Percentiles rank a stretch among this genome's conserved stretches.
These are phyloP conservation scores for Eudyptes chrysolophus DNA, from an alignment of 2,113 vertebrate species.

Conservation along the genomic window DNA sequence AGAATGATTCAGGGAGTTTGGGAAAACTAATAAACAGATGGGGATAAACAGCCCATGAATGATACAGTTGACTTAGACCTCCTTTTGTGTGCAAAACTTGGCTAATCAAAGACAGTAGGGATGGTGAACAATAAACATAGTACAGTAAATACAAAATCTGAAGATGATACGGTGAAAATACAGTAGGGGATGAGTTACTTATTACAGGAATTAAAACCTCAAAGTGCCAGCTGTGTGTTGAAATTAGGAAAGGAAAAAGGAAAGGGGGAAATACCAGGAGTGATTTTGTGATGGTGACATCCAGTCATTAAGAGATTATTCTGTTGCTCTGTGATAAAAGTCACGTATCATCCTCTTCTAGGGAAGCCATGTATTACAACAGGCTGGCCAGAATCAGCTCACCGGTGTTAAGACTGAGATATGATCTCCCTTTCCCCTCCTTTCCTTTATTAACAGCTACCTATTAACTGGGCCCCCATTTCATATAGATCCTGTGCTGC, in stretches of 20 bases:
- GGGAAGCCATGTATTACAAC: neutral
- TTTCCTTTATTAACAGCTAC: neutral
- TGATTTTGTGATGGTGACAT: neutral
- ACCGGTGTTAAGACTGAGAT: neutral
- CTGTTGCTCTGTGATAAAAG: neutral
- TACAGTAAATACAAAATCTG: neutral
- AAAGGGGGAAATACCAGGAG: accelerated
- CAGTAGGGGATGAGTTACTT: neutral
- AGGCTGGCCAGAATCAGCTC: neutral
- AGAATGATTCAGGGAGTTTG: neutral
- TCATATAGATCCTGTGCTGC: neutral
- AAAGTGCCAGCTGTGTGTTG: neutral
- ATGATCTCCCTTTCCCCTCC: neutral
- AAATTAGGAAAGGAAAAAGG: neutral
- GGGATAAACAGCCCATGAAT: neutral
- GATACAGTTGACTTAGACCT: neutral
- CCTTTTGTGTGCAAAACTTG: neutral
- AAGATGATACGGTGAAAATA: neutral
- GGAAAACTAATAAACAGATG: neutral
- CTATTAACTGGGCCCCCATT: neutral
- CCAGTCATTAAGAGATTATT: neutral
- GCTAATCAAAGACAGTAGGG: neutral
- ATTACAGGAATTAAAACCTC: neutral
- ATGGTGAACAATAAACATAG: neutral
- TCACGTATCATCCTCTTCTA: neutral